Evolutionary conservation across 2,113 vertebrate genomes (phyloP).

Genomic region (cat (Felis catus)): DNA sequence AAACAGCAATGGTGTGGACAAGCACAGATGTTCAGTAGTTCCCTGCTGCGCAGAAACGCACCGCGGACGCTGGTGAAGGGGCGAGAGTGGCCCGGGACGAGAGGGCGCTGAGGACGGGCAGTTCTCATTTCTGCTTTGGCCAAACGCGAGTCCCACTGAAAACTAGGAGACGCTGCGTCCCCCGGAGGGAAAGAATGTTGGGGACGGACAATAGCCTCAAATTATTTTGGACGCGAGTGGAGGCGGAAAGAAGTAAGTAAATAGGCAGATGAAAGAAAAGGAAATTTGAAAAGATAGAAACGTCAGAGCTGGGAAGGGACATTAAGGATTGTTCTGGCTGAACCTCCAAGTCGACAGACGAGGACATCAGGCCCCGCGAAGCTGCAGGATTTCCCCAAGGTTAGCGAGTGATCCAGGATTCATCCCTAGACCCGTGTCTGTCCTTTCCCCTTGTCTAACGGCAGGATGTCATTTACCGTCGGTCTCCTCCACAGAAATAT

Average conservation of each 20-base stretch:
- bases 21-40: background rate
- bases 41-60: background rate
- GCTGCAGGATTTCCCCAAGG: background rate
- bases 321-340: background rate
- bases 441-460: background rate
- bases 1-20: background rate
- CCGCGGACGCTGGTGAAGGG: background rate
- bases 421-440: background rate
- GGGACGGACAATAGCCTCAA: background rate
- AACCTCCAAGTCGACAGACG: background rate
- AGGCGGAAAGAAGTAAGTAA: background rate
- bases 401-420: background rate
- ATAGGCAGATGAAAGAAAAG: background rate
- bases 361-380: background rate
- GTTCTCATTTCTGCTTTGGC: background rate
- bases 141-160: background rate
- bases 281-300: background rate
- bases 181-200: background rate
- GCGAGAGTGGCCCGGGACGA: too few relatives aligned
- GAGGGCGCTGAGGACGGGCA: accelerated
- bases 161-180: background rate
- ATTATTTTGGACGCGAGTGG: background rate
- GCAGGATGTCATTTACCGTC: background rate
- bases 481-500: background rate
- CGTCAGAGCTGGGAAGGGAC: background rate